Base-by-base conservation (phyloP, 1,140 invertebrate genomes). In the Hycleus cichorii region DNA sequence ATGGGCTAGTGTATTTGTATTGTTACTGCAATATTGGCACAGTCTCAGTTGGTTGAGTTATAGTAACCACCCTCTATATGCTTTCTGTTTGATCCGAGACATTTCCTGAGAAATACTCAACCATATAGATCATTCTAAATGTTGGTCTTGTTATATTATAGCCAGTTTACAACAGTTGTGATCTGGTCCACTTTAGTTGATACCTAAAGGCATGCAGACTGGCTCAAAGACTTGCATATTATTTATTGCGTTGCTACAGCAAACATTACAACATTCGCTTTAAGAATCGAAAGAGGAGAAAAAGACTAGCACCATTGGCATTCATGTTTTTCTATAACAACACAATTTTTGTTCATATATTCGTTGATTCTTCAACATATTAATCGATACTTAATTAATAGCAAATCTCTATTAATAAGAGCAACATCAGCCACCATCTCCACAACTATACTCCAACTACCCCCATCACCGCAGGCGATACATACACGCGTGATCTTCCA, bases 71-170 rank as follows among this genome's bases (percentile, higher is more conserved):
- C 70, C 69, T 69, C 72, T 74, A 74, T 72, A 74, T 72, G 72
- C 69, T 74, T 74, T 72, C 72, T 72, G 71, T 72, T 74, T 74
- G 72, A 74, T 74, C 72, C 70, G 69, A 72, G 70, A 72, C 72
- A 71, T 74, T 74, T 72, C 69, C 70, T 65, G 64, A 69, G 62
- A 68, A 46, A 60, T 57, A 61, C 55, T 57, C 47, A 64, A 39
- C 67, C 69, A 65, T 39, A 61, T 47, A 48, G 62, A 55, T 64
- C 39, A 52, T 45, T 60, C 49, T 48, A 27, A 38, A 50, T 53
- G 45, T 25, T 39, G n/a, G 24, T 39, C 32, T 54, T 54, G 25
- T 54, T 11, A 18, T 18, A 27, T 25, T 32, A 32, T 12, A 26
- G 7, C 42, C 42, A 56, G 27, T 49, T 50, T 45, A 40, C 32